A percentile compares a stretch with the other conserved stretches of the same genome.
These are phyloP conservation scores for Actinemys pallida DNA, from an alignment of 2,113 vertebrate genomes.

Conservation along the genomic window DNA sequence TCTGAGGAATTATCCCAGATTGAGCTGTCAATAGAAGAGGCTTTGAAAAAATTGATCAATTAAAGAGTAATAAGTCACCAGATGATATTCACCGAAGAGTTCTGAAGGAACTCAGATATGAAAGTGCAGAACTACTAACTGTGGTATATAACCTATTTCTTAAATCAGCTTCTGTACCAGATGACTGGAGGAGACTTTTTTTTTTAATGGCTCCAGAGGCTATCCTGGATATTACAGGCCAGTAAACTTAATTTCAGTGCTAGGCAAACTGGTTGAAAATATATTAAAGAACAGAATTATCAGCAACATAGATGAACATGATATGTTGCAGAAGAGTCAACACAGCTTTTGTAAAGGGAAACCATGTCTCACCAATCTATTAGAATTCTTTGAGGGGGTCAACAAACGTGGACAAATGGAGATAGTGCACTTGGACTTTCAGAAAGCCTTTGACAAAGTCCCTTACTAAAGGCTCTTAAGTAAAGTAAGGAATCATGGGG, in stretches of 20 bases:
- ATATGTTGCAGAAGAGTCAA: not conserved
- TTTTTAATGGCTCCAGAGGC: not conserved
- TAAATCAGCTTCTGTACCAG: not conserved
- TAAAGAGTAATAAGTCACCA: not conserved
- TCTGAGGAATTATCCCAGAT: not conserved
- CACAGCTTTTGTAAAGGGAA: not conserved
- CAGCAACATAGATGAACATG: not conserved
- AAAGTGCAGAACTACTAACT: not conserved
- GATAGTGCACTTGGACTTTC: not conserved
- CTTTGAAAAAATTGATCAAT: not conserved
- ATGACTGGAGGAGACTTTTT: not conserved
- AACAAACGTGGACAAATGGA: not conserved
- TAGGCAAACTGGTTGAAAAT: not conserved
- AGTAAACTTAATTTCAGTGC: not conserved
- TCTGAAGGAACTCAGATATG: not conserved
- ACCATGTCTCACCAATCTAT: not conserved
- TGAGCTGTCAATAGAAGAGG: not conserved
- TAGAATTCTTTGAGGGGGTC: not conserved
- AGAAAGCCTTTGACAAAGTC: not conserved
- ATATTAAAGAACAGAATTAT: not conserved
- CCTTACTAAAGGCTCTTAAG: not conserved
- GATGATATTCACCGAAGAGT: not conserved
- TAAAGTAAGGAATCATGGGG: not conserved
- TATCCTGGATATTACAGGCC: no score
- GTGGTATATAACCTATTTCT: no score